phyloP scores from a whole-genome alignment of 2,888 invertebrate genomes.

The Acrobasis suavella region DNA sequence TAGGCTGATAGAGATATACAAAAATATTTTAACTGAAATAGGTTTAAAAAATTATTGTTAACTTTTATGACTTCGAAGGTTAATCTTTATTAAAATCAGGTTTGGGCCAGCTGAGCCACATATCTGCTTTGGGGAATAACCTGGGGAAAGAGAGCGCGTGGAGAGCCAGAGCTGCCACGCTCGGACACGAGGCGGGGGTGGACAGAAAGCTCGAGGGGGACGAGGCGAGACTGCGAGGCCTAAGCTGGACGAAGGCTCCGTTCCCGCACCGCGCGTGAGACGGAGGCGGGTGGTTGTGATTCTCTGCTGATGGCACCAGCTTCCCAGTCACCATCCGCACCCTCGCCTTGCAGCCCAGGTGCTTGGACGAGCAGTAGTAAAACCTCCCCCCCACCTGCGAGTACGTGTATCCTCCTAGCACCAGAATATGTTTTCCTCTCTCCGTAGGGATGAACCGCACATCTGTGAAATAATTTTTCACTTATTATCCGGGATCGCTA shows the following conservation, averaged over 20 bases:
- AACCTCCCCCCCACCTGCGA: slow-evolving; percentile 78
- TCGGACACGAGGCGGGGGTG: slow-evolving; percentile 50
- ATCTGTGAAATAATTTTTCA: background rate
- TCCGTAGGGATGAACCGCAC: slow-evolving; percentile 75
- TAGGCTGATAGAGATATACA: too few relatives aligned
- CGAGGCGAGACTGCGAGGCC: background rate
- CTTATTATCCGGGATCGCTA: too few relatives aligned
- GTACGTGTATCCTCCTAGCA: slow-evolving; percentile 73
- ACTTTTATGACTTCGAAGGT: slow-evolving; percentile 33
- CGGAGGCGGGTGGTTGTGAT: slow-evolving; percentile 73
- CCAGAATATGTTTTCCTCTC: slow-evolving; percentile 75
- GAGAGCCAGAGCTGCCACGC: slow-evolving; percentile 60
- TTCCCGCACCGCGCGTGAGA: slow-evolving; percentile 60
- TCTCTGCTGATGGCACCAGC: slow-evolving; percentile 68
- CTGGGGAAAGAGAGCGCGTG: slow-evolving; percentile 69
- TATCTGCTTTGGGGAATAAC: slow-evolving; percentile 70
- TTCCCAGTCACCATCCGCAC: slow-evolving; percentile 66
- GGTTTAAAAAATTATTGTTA: background rate
- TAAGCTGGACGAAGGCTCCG: slow-evolving; percentile 6
- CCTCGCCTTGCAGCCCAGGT: slow-evolving; percentile 73
- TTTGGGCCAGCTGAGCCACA: slow-evolving; percentile 62
- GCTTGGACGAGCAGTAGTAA: slow-evolving; percentile 78
- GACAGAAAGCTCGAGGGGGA: background rate
- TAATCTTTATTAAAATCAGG: slow-evolving; percentile 63
- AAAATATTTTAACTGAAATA: too few relatives aligned